A percentile compares a stretch with the other conserved stretches of the same genome.
Evolutionary conservation across 2,888 invertebrate species (phyloP).

Genomic region (Mechanitis mazaeus): DNA sequence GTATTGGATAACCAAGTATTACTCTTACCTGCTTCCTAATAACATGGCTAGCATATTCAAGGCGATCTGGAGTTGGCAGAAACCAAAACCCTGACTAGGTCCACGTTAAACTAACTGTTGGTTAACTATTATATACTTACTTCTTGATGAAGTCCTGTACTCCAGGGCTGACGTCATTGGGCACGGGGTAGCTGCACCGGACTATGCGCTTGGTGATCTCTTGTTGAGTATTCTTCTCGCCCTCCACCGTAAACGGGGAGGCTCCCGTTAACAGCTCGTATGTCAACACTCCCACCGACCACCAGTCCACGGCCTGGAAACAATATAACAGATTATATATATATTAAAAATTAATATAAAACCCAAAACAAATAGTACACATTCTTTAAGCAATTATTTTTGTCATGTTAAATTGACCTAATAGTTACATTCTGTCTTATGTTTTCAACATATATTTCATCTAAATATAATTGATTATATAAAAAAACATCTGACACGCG

Average conservation of each 20-base stretch:
- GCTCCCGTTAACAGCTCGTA: constrained; percentile 98
- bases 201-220: constrained; percentile 95
- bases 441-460: no score
- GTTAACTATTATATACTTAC: constrained; percentile 36
- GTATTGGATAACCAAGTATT: no score
- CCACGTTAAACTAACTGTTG: no score
- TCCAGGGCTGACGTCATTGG: constrained; percentile 83
- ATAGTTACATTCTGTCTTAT: no score
- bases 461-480: no score
- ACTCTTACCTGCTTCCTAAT: no score
- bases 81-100: no score
- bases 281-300: constrained; percentile 97
- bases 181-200: constrained; percentile 92
- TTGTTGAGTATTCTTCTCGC: constrained; percentile 93
- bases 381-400: no score
- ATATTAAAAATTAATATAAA: not conserved
- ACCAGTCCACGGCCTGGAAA: constrained; percentile 96
- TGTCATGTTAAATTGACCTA: no score
- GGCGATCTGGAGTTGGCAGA: no score
- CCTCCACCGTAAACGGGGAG: constrained; percentile 97
- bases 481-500: no score
- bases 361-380: not conserved
- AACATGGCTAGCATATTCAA: no score
- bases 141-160: constrained; percentile 80
- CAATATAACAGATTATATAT: constrained; percentile 33